Conservation (phyloP, 2,888 invertebrate genomes). For the Micoletzkya japonica region DNA sequence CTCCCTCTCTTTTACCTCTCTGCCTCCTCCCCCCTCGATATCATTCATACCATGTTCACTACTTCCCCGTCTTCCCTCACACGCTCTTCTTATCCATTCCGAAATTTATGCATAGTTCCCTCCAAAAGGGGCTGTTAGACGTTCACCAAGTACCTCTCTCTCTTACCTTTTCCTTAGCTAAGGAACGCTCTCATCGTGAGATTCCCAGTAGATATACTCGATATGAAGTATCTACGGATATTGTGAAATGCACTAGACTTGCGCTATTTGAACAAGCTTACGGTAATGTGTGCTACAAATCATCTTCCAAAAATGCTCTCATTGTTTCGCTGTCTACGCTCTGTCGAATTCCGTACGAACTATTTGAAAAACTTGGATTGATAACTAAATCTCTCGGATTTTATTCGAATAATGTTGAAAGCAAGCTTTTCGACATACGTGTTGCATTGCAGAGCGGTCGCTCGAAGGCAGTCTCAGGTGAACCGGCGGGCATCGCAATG, state of each 20-base stretch:
- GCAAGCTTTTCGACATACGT: not conserved
- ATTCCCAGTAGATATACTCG: not conserved
- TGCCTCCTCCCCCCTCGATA: constrained; percentile 1
- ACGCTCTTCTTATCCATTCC: not conserved
- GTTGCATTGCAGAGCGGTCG: constrained; percentile 25
- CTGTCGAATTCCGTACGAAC: too few relatives aligned
- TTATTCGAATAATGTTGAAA: too few relatives aligned
- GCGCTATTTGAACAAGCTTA: too few relatives aligned
- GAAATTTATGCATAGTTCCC: not conserved
- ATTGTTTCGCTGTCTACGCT: too few relatives aligned
- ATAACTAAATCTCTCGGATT: not conserved
- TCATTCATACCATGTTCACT: not conserved
- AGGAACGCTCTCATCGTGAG: not conserved
- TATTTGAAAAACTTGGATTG: too few relatives aligned
- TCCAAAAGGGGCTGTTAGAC: not conserved
- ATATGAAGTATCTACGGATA: too few relatives aligned
- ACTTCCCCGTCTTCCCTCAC: constrained; percentile 9
- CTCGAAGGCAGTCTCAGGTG: constrained; percentile 26
- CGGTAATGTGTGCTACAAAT: too few relatives aligned
- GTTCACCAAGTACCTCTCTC: constrained; percentile 12
- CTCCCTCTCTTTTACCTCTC: constrained; percentile 9
- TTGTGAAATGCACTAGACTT: too few relatives aligned
- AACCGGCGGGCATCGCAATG: constrained; percentile 23
- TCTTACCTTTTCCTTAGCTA: not conserved
- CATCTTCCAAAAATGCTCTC: too few relatives aligned